Percentiles rank a stretch among this genome's conserved stretches.
Evolutionary conservation across 1,140 invertebrate genomes (phyloP).

Genomic region (Nasonia giraulti): DNA sequence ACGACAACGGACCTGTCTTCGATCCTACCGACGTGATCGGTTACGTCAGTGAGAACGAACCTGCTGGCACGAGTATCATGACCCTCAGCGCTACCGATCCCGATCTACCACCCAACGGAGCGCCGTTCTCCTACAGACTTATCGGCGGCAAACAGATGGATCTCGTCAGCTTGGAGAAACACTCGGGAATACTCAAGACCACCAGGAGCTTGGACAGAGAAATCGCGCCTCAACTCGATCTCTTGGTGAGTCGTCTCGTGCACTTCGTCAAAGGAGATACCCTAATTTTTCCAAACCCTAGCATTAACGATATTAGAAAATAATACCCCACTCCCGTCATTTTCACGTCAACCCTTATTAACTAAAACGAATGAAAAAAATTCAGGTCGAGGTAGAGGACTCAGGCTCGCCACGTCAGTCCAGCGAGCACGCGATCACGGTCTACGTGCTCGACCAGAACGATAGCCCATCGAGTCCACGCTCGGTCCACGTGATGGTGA

Average conservation of each 20-base stretch:
- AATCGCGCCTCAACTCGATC: conserved; percentile 81
- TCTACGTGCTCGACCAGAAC: conserved; percentile 91
- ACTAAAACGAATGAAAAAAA: neutral
- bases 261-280: neutral
- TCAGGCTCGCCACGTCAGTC: conserved; percentile 88
- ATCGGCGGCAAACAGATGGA: conserved; percentile 86
- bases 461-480: conserved; percentile 91
- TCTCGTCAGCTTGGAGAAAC: conserved; percentile 84
- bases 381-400: conserved; percentile 89
- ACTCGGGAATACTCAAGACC: conserved; percentile 87
- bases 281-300: too few species aligned
- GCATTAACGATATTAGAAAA: too few species aligned
- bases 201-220: conserved; percentile 89
- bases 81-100: conserved; percentile 89
- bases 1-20: conserved; percentile 94
- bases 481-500: conserved; percentile 87
- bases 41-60: conserved; percentile 91
- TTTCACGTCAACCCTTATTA: neutral
- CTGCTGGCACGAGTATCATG: conserved; percentile 88
- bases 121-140: conserved; percentile 89
- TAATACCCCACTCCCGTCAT: too few species aligned
- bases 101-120: conserved; percentile 93
- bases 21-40: conserved; percentile 82
- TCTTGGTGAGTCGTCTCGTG: conserved; percentile 74
- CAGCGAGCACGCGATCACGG: conserved; percentile 84